phyloP scores from a whole-genome alignment of 2,797 vertebrate genomes.

The Phrynocephalus forsythii region DNA sequence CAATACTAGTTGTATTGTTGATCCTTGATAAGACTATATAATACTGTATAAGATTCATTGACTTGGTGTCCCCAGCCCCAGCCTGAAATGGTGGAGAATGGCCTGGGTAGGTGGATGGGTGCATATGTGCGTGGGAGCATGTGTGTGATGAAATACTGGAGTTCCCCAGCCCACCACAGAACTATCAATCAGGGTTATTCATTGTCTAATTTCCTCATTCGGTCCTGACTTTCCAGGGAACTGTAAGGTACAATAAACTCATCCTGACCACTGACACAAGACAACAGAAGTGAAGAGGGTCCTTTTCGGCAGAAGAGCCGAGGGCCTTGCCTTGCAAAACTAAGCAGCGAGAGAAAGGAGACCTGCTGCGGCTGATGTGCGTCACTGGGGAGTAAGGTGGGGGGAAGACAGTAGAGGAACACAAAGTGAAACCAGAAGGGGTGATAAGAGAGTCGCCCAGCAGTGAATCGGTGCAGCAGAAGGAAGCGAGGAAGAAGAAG shows the following conservation, averaged over 20 bases:
- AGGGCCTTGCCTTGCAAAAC: background rate
- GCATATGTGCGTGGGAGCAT: no score
- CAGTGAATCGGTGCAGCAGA: no score
- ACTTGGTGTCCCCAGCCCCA: no score
- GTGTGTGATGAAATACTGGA: no score
- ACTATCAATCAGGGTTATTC: background rate
- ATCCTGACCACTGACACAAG: background rate
- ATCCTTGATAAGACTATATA: no score
- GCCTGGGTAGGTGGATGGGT: no score
- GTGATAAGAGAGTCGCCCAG: no score
- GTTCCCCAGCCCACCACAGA: background rate
- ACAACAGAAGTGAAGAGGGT: no score
- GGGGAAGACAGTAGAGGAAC: background rate
- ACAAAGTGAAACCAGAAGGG: no score
- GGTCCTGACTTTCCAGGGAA: background rate
- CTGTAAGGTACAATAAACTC: background rate
- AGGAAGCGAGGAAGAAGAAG: background rate
- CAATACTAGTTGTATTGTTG: no score
- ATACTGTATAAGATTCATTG: no score
- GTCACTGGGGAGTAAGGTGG: background rate
- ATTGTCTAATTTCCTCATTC: background rate
- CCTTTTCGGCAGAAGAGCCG: background rate
- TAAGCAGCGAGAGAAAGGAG: background rate
- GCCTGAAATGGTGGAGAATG: no score
- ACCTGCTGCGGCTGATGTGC: background rate